These are phyloP conservation scores for Dicranocentrus wangi DNA, from an alignment of 2,888 invertebrate genomes.

Conservation along the genomic window DNA sequence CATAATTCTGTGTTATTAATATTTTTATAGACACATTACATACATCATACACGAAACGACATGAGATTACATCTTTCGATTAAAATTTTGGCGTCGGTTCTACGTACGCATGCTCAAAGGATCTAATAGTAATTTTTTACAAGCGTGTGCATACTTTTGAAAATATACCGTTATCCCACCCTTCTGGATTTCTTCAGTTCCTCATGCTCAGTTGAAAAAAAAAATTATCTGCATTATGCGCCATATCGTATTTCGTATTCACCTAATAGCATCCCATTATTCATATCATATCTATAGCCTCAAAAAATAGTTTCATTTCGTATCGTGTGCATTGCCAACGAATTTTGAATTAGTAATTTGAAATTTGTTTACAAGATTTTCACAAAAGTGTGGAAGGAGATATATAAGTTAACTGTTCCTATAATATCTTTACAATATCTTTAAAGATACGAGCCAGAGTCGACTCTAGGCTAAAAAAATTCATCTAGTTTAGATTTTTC, in stretches of 20 bases:
- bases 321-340: constrained; percentile 34
- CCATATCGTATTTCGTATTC: no score
- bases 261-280: no score
- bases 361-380: constrained; percentile 44
- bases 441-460: neutral
- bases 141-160: no score
- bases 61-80: constrained; percentile 19
- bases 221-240: no score
- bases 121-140: no score
- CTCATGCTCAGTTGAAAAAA: no score
- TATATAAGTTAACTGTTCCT: no score
- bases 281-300: no score
- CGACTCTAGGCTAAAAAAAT: neutral
- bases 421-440: neutral
- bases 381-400: constrained; percentile 1
- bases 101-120: no score
- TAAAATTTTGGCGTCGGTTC: neutral
- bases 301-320: no score
- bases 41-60: neutral
- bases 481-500: neutral
- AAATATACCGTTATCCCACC: no score
- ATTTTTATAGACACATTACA: constrained; percentile 4
- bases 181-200: no score
- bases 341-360: constrained; percentile 24
- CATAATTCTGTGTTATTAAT: constrained; percentile 11